Evolutionary conservation across 2,888 invertebrate species (phyloP).

Genomic region (Scaeva pyrastri): DNA sequence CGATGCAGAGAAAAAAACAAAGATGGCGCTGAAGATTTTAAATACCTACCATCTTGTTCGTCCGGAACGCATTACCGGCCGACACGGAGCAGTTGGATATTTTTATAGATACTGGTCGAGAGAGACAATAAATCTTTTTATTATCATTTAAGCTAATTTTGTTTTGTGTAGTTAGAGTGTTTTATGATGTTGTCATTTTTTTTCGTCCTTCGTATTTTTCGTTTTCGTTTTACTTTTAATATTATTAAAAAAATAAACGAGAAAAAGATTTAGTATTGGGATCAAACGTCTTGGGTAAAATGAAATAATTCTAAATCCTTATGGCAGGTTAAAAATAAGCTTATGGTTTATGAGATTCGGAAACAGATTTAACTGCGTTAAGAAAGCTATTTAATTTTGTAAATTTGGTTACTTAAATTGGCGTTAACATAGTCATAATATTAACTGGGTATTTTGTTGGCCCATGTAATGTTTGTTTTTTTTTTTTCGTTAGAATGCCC

Average conservation of each 20-base stretch:
- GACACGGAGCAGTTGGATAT: not conserved
- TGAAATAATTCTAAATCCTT: conserved; percentile 40
- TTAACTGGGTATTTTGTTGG: not conserved
- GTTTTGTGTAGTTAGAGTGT: conserved; percentile 14
- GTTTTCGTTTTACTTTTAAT: not conserved
- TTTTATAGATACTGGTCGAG: not conserved
- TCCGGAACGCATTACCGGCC: conserved; percentile 30
- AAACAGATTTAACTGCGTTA: conserved; percentile 11
- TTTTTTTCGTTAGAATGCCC: not conserved
- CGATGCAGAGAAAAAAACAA: not conserved
- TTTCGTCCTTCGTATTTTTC: not conserved
- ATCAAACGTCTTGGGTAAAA: conserved; percentile 21
- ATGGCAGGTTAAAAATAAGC: not conserved
- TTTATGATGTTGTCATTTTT: conserved; percentile 15
- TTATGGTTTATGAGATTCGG: conserved; percentile 5
- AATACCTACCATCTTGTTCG: conserved; percentile 13
- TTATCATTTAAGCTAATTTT: conserved; percentile 54
- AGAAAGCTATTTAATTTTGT: not conserved
- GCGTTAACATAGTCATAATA: not conserved
- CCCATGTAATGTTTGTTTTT: not conserved
- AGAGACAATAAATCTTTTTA: conserved; percentile 57
- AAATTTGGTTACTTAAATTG: not conserved
- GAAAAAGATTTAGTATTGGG: not conserved
- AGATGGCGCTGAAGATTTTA: conserved; percentile 7
- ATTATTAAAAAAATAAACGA: conserved; percentile 13